Percentiles rank a stretch among this genome's conserved stretches.
Conservation (phyloP, 2,797 vertebrate genomes). For the Aselliscus stoliczkanus region DNA sequence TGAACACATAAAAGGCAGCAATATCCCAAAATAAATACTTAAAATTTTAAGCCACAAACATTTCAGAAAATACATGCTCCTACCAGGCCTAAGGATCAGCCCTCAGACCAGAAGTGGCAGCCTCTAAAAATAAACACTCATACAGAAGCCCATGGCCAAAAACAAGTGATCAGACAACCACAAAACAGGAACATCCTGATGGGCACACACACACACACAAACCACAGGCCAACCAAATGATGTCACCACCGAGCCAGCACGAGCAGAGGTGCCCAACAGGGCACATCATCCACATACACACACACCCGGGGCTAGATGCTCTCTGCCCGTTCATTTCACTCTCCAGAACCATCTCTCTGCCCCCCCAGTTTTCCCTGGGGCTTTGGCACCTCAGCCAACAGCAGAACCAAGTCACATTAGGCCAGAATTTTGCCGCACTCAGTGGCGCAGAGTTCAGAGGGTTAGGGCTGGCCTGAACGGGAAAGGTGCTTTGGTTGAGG, state of each 20-base stretch:
- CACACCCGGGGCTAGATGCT: not conserved
- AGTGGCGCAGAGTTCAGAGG: not conserved
- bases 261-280: not conserved
- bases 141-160: constrained; percentile 51
- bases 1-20: constrained; percentile 35
- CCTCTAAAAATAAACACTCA: constrained; percentile 64
- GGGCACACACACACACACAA: not conserved
- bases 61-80: constrained; percentile 42
- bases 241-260: not conserved
- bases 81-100: not conserved
- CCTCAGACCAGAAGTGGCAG: constrained; percentile 53
- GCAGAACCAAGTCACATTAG: not conserved
- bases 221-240: not conserved
- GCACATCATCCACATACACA: fast-evolving
- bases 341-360: not conserved
- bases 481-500: not conserved
- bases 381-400: not conserved
- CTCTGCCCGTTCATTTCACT: not conserved
- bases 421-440: not conserved
- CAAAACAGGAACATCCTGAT: constrained; percentile 50
- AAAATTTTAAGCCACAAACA: constrained; percentile 51
- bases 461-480: not conserved
- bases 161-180: constrained; percentile 63
- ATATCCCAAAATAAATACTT: constrained; percentile 50
- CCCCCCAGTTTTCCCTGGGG: not conserved